Evolutionary conservation across 1,140 invertebrate genomes (phyloP), one percentile per base, ranked within the genome.

Genomic region (Eueides isabella): DNA sequence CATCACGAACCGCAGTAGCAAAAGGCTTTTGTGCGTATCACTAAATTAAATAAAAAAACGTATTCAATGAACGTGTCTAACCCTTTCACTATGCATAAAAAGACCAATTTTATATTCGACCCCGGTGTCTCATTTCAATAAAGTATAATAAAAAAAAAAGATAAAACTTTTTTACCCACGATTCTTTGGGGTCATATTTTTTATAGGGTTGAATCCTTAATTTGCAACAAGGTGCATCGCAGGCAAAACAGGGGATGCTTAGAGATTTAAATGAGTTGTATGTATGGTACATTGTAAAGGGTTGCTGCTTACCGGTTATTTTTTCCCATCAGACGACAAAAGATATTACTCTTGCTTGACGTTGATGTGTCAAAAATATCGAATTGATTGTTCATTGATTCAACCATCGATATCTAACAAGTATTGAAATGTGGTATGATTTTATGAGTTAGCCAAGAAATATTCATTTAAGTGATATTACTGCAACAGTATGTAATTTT

Each of bases 71-170:
- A 83, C 78, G 81, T 82, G 82, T 85, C 80, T 88, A 87, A 89
- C 87, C 87, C 88, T 90, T 89, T 89, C 84, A 79, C 78, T 69
- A 79, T 74, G 76, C 76, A 86, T 80, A 89, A 89, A 89, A 87
- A 90, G 84, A 89, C 84, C 88, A 87, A 90, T 92, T 91, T 90
- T 86, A 81, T 86, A 90, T 91, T 85, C 89, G 79, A 79, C 83
- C 83, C 87, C 85, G 85, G 90, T 91, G 87, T 92, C 90, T 91
- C 86, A 88, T 92, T 92, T 91, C 90, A 91, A 92, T 92, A 92
- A 86, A 80, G 82, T 83, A 77, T 85, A 85, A 85, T 87, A 85
- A 82, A 91, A 85, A 77, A 35, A 83, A 90, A 85, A 87, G 86
- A 91, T 91, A 90, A 87, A 90, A 89, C 79, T 81, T 87, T 91